These are phyloP conservation scores for Oryzias melastigma DNA, from an alignment of 2,113 vertebrate genomes.

Conservation along the genomic window DNA sequence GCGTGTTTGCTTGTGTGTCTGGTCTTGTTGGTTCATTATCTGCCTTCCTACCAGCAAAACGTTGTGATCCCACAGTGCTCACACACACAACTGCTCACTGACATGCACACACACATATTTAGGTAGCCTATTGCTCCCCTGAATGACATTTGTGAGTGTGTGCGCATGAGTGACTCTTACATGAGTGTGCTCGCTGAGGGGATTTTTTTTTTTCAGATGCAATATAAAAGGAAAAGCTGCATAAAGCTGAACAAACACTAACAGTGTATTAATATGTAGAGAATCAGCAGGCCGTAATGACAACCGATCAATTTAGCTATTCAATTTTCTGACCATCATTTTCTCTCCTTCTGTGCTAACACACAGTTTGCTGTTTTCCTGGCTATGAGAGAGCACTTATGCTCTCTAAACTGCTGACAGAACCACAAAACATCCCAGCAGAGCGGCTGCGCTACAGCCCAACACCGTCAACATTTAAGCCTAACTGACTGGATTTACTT, in stretches of 20 bases:
- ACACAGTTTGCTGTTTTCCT: constrained; percentile 33
- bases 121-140: constrained; percentile 21
- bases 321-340: constrained; percentile 64
- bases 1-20: constrained; percentile 27
- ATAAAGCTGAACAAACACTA: constrained; percentile 27
- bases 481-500: constrained; percentile 63
- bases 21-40: constrained; percentile 64
- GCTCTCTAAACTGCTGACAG: constrained; percentile 66
- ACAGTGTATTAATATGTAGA: constrained; percentile 54
- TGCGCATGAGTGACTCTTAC: constrained; percentile 28
- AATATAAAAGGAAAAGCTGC: constrained; percentile 37
- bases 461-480: constrained; percentile 62
- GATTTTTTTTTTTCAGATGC: constrained; percentile 26
- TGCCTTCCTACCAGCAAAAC: constrained; percentile 55
- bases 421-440: constrained; percentile 48
- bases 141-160: constrained; percentile 36
- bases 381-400: constrained; percentile 47
- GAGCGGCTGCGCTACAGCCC: constrained; percentile 50
- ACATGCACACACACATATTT: constrained; percentile 13
- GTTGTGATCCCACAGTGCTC: constrained; percentile 55
- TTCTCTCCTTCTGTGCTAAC: constrained; percentile 25
- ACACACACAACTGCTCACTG: constrained; percentile 6
- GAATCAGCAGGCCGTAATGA: constrained; percentile 65
- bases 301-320: constrained; percentile 71
- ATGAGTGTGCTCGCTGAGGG: constrained; percentile 28